Evolutionary conservation across 1,140 invertebrate genomes (phyloP), one percentile per base, ranked within the genome.

Genomic region (Magallana ariakensis): DNA sequence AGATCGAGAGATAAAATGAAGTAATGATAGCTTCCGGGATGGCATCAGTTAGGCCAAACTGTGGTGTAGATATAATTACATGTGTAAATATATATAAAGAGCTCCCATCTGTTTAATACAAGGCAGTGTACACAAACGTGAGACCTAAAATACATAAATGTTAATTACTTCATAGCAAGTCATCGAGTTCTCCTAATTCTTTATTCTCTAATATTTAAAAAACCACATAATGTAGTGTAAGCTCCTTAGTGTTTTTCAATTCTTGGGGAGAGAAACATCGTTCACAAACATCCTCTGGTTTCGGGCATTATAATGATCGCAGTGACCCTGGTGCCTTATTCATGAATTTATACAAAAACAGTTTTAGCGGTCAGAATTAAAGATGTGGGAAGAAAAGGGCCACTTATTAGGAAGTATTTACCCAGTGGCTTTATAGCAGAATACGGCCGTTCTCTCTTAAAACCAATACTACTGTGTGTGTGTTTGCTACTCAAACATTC

Each of bases 371-470:
- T 26, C 66, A 75, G 66, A 26, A 33, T 75, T 26, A 19, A 22
- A 16, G 62, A 22, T 46, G 19, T n/a, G 62, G 62, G 19, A 75
- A 75, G 22, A 75, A 22, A 46, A 46, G 33, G 66, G 22, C 66
- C 22, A 26, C 66, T 19, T 26, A 75, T 75, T 75, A 75, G 66
- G 66, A 75, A 75, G 66, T 75, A 75, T 75, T 75, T 75, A 75
- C 66, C 33, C 66, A 75, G 66, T 26, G 66, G 58, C 66, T 75
- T 75, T 33, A 26, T 75, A 33, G 5, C 66, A 33, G 22, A 33
- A 33, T 11, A 75, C 66, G 10, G 9, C 66, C 9, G 22, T 75
- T 75, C 22, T 75, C 66, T 26, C 33, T 75, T 46, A 2, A 75
- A 75, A 13, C 66, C 66, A 75, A 75, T 75, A 75, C 66, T 26